Percentiles rank a stretch among this genome's conserved stretches.
These are phyloP conservation scores for Scaptodrosophila lebanonensis DNA, from an alignment of 1,140 invertebrate species.

Conservation along the genomic window DNA sequence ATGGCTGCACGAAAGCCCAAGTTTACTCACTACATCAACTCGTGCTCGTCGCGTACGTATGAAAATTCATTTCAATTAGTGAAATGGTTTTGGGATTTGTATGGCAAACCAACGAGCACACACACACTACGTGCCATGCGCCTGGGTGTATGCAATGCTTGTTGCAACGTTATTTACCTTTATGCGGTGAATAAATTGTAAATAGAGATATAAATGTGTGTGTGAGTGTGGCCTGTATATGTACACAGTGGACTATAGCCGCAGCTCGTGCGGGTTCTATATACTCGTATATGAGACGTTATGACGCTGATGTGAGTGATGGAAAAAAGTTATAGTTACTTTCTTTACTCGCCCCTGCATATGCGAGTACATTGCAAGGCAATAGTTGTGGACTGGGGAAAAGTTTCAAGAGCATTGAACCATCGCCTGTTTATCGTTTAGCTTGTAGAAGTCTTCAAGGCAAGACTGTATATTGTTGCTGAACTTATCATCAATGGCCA, in stretches of 20 bases:
- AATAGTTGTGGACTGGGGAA: no score
- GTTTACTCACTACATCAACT: constrained; percentile 23
- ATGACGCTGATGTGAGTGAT: no score
- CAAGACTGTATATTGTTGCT: no score
- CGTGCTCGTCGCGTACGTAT: constrained; percentile 31
- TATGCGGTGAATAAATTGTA: constrained; percentile 60
- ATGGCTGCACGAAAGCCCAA: constrained; percentile 10
- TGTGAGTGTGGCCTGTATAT: constrained; percentile 12
- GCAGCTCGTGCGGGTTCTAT: constrained; percentile 23
- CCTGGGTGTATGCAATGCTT: constrained; percentile 48
- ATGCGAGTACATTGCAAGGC: no score
- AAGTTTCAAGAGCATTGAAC: no score
- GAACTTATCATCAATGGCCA: no score
- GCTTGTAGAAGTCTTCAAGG: no score
- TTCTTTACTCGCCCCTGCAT: no score
- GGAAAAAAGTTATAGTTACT: no score
- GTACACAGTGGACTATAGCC: constrained; percentile 14
- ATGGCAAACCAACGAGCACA: constrained; percentile 39
- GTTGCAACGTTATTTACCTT: constrained; percentile 69
- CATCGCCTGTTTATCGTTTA: no score
- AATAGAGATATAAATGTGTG: constrained; percentile 52
- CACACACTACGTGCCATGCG: constrained; percentile 22
- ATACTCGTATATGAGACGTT: no score
- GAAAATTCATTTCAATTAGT: constrained; percentile 76
- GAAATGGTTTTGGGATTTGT: constrained; percentile 76